Conservation (phyloP, 1,140 invertebrate genomes). For the Gryon sp. region DNA sequence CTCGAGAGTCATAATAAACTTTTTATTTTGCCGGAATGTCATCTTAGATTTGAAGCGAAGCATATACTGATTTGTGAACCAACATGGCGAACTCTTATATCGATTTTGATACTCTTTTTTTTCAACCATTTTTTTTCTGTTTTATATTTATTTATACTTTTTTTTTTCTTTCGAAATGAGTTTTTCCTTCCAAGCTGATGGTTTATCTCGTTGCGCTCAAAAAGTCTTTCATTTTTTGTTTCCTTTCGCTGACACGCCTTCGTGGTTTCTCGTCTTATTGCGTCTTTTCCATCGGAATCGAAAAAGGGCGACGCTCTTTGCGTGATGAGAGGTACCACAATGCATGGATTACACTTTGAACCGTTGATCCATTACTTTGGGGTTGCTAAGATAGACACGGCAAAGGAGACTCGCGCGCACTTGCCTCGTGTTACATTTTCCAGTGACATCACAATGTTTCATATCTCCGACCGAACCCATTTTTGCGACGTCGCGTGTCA, state of each 20-base stretch:
- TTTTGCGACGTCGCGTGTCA: constrained; percentile 5
- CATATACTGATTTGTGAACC: constrained; percentile 13
- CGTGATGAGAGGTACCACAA: constrained; percentile 64
- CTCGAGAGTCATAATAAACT: constrained; percentile 8
- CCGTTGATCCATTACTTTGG: constrained; percentile 47
- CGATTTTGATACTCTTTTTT: no score
- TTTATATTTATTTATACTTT: no score
- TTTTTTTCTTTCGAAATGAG: constrained; percentile 39
- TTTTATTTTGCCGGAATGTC: constrained; percentile 10
- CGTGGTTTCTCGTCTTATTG: constrained; percentile 55
- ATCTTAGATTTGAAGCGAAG: background rate
- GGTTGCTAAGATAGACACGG: constrained; percentile 31
- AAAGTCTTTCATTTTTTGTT: constrained; percentile 59
- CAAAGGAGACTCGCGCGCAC: constrained; percentile 17
- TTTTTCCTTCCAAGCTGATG: constrained; percentile 52
- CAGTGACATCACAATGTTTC: constrained; percentile 11
- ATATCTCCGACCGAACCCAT: constrained; percentile 16
- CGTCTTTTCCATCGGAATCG: constrained; percentile 60
- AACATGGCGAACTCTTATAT: constrained; percentile 27
- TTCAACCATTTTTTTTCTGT: no score
- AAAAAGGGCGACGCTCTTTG: constrained; percentile 61
- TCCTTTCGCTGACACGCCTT: constrained; percentile 50
- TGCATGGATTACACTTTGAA: constrained; percentile 66
- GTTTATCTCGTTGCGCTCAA: constrained; percentile 36
- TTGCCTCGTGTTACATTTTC: constrained; percentile 18